These are phyloP conservation scores for Pelvicachromis taeniatus DNA, from an alignment of 2,113 vertebrate species.

Conservation along the genomic window DNA sequence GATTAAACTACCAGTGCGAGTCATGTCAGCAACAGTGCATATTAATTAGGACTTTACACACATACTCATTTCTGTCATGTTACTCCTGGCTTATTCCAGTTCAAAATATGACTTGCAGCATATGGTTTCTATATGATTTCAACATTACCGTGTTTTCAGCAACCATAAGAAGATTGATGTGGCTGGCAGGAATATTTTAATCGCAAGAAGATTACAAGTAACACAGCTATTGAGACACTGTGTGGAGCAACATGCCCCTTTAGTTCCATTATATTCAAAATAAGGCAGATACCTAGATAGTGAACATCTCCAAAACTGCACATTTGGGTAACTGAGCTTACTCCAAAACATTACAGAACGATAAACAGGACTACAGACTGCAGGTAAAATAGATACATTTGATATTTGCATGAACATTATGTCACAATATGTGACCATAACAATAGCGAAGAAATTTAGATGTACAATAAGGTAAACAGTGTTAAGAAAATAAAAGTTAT, in stretches of 20 bases:
- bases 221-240: not conserved
- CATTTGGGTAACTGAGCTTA: not conserved
- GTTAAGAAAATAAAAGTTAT: not conserved
- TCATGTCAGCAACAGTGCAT: not conserved
- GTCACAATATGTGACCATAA: not conserved
- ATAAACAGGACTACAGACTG: not conserved
- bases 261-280: not conserved
- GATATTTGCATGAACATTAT: not conserved
- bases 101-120: fast-evolving
- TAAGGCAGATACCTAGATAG: not conserved
- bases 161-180: not conserved
- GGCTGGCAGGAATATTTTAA: not conserved
- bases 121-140: not conserved
- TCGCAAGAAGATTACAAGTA: not conserved
- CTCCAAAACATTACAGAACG: not conserved
- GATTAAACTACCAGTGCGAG: not conserved
- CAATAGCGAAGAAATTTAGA: not conserved
- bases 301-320: not conserved
- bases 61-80: not conserved
- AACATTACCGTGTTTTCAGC: not conserved
- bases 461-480: not conserved
- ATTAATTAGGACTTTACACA: not conserved
- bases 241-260: not conserved
- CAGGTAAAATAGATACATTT: not conserved
- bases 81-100: not conserved